Percentiles rank a stretch among this genome's conserved stretches.
Evolutionary conservation across 2,888 invertebrate species (phyloP).

Genomic region (Cosmia trapezina): DNA sequence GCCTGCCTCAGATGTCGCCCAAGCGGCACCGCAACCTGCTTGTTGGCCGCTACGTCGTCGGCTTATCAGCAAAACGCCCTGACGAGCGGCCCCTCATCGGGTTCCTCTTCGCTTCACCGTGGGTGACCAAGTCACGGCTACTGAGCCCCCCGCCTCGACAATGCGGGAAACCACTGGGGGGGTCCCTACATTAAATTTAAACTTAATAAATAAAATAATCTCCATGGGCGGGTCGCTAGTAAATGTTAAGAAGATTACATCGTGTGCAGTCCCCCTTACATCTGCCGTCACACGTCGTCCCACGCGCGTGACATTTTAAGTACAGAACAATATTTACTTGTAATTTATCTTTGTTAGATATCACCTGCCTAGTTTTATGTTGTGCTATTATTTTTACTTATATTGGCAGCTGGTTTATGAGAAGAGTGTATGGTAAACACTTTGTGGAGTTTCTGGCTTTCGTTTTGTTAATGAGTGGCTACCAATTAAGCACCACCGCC

Average conservation of each 20-base stretch:
- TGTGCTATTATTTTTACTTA: neutral
- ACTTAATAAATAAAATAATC: neutral
- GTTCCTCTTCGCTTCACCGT: no score
- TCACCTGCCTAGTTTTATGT: constrained; percentile 27
- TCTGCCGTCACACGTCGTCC: constrained; percentile 19
- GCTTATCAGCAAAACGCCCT: no score
- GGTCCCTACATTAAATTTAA: no score
- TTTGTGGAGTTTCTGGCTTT: neutral
- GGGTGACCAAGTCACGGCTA: no score
- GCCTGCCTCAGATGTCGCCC: no score
- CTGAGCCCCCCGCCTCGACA: no score
- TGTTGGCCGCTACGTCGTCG: no score
- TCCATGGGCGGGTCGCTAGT: neutral
- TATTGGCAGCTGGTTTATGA: neutral
- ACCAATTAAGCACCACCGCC: neutral
- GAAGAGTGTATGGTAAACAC: neutral
- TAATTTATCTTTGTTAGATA: constrained; percentile 54
- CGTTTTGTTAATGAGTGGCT: no score
- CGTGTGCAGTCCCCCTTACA: constrained; percentile 39
- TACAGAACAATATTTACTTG: constrained; percentile 53
- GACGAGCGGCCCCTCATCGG: no score
- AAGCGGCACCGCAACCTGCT: no score
- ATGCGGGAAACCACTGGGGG: no score
- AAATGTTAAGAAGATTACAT: constrained; percentile 3
- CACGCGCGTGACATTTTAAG: constrained; percentile 21